Evolutionary conservation across 2,888 invertebrate species (phyloP).

Genomic region (Geophilus truncorum): DNA sequence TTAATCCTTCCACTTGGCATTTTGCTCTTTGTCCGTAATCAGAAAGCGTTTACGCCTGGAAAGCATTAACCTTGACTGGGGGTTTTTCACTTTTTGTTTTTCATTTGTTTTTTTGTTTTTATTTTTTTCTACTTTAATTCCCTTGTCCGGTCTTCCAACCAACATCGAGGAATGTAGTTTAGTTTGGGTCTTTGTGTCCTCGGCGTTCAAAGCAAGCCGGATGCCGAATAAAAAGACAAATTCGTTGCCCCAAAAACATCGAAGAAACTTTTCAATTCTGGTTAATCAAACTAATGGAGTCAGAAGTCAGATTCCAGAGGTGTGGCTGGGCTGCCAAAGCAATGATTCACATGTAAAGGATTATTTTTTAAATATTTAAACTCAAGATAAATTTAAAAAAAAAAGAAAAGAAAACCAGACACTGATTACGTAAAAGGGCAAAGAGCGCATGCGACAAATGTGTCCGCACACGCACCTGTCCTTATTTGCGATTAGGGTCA

Average conservation of each 20-base stretch:
- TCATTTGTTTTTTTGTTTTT: background rate
- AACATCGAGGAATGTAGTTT: background rate
- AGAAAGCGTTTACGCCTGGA: background rate
- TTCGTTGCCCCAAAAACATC: background rate
- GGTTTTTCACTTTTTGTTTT: background rate
- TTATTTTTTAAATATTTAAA: background rate
- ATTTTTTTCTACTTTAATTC: background rate
- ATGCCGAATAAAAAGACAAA: background rate
- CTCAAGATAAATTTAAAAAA: background rate
- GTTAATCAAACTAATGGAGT: background rate
- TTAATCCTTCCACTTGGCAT: background rate
- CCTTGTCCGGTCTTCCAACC: background rate
- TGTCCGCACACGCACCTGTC: background rate
- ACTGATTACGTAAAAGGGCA: background rate
- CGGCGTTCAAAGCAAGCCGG: background rate
- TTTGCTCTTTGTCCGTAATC: background rate
- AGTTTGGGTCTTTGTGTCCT: background rate
- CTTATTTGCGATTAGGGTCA: conserved; percentile 15
- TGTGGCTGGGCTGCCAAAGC: background rate
- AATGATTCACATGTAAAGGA: background rate
- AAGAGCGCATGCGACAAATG: background rate
- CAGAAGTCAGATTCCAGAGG: background rate
- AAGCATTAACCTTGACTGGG: background rate
- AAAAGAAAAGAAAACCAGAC: background rate
- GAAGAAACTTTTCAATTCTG: background rate